These are phyloP conservation scores for Cromileptes altivelis DNA, from an alignment of 2,113 vertebrate species.

Conservation along the genomic window DNA sequence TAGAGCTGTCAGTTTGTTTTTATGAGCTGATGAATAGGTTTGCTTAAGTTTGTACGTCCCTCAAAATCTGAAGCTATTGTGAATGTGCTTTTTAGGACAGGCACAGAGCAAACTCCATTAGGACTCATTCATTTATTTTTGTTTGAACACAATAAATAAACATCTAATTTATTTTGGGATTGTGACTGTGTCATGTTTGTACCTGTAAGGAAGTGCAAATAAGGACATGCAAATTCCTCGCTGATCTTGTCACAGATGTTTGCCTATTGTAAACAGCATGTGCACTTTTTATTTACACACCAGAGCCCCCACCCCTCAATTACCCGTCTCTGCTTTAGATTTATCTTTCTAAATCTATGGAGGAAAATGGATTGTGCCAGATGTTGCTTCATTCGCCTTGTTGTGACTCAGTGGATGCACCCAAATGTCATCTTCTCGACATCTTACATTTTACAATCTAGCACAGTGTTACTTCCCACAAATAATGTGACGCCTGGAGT, in stretches of 20 bases:
- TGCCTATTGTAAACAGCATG: slow-evolving; percentile 42
- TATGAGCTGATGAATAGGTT: slow-evolving; percentile 42
- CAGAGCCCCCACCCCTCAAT: slow-evolving; percentile 23
- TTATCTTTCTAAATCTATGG: slow-evolving; percentile 43
- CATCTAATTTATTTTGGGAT: neutral
- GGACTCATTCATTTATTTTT: neutral
- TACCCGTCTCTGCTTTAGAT: slow-evolving; percentile 37
- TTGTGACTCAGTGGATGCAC: slow-evolving; percentile 32
- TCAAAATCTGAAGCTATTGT: slow-evolving; percentile 39
- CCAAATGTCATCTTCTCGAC: slow-evolving; percentile 26
- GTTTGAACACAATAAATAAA: slow-evolving; percentile 26
- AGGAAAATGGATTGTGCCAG: slow-evolving; percentile 55
- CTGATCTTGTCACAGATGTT: slow-evolving; percentile 51
- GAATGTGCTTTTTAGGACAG: slow-evolving; percentile 32
- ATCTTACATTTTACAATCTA: slow-evolving; percentile 44
- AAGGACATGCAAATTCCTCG: slow-evolving; percentile 24
- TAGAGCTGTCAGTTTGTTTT: slow-evolving; percentile 46
- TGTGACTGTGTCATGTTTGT: neutral
- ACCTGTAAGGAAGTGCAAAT: slow-evolving; percentile 20
- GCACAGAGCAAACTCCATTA: neutral
- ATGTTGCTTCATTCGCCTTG: slow-evolving; percentile 45
- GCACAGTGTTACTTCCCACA: slow-evolving; percentile 20
- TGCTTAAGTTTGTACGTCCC: slow-evolving; percentile 1
- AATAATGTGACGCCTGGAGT: slow-evolving; percentile 42
- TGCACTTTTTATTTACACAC: slow-evolving; percentile 46